Evolutionary conservation across 2,113 vertebrate genomes (phyloP).

Genomic region (Psilopsiagon aurifrons): DNA sequence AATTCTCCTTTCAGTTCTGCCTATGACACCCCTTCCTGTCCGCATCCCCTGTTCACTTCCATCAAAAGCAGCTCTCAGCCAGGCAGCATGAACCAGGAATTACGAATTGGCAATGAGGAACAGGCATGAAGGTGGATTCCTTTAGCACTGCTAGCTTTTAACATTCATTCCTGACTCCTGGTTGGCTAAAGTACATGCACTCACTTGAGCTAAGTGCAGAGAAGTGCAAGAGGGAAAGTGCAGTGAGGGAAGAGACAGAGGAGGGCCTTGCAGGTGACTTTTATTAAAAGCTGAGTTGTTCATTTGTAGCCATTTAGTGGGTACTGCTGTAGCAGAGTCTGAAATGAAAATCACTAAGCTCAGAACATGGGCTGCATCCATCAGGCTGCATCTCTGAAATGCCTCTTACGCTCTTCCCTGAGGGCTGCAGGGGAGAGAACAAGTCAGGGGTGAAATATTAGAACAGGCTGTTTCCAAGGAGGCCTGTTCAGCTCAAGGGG

Average conservation of each 20-base stretch:
- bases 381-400: background rate
- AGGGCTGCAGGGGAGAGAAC: background rate
- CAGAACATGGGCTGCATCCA: background rate
- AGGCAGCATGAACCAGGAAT: background rate
- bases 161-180: background rate
- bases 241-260: background rate
- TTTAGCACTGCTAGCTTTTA: background rate
- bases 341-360: background rate
- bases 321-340: background rate
- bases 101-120: background rate
- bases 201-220: background rate
- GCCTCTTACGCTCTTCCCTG: background rate
- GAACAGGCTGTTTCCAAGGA: background rate
- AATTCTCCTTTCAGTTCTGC: conserved; percentile 7
- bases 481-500: background rate
- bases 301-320: background rate
- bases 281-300: background rate
- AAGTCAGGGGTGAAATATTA: background rate
- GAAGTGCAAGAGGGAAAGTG: background rate
- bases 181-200: background rate
- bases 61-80: conserved; percentile 4
- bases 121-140: background rate
- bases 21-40: background rate
- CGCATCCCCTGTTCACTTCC: background rate
- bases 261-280: background rate